Conservation (phyloP, 1,140 invertebrate species). For the Goniozus legneri region DNA sequence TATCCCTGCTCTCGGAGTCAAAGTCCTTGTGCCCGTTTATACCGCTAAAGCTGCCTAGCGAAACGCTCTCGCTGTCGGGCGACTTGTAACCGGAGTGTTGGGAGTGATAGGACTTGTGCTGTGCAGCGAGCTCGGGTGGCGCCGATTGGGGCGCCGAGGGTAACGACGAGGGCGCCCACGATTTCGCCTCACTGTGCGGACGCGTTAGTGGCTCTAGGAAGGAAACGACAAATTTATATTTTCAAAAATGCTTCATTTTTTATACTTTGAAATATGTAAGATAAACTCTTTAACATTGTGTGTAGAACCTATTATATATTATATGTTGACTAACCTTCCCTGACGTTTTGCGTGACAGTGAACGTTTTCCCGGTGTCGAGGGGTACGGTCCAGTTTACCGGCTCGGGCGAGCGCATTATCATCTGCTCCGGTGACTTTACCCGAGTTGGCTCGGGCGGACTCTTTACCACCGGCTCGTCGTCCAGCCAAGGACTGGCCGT, state of each 20-base stretch:
- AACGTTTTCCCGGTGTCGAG: slow-evolving; percentile 89
- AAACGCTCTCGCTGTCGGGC: slow-evolving; percentile 52
- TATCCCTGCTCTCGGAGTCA: slow-evolving; percentile 48
- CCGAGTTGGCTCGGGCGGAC: slow-evolving; percentile 83
- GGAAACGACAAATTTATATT: too few relatives aligned
- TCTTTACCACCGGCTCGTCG: slow-evolving; percentile 76
- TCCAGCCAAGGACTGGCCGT: slow-evolving; percentile 58
- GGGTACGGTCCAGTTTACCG: slow-evolving; percentile 91
- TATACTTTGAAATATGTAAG: too few relatives aligned
- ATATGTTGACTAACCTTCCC: slow-evolving; percentile 71
- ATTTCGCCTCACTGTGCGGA: slow-evolving; percentile 69
- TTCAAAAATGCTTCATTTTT: too few relatives aligned
- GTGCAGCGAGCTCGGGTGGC: slow-evolving; percentile 61
- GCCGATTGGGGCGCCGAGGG: slow-evolving; percentile 65
- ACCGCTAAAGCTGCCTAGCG: slow-evolving; percentile 48
- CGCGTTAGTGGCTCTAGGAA: slow-evolving; percentile 54
- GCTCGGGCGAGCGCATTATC: slow-evolving; percentile 84
- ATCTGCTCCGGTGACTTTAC: slow-evolving; percentile 91
- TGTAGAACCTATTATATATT: too few relatives aligned
- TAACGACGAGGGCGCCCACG: slow-evolving; percentile 62
- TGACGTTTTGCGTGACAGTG: slow-evolving; percentile 86
- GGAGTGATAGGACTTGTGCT: slow-evolving; percentile 49
- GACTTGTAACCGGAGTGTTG: slow-evolving; percentile 53
- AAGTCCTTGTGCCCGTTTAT: slow-evolving; percentile 50
- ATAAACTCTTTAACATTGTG: too few relatives aligned